Percentiles rank a stretch among this genome's conserved stretches.
Conservation (phyloP, 2,888 invertebrate genomes). For the Pherbina coryleti region DNA sequence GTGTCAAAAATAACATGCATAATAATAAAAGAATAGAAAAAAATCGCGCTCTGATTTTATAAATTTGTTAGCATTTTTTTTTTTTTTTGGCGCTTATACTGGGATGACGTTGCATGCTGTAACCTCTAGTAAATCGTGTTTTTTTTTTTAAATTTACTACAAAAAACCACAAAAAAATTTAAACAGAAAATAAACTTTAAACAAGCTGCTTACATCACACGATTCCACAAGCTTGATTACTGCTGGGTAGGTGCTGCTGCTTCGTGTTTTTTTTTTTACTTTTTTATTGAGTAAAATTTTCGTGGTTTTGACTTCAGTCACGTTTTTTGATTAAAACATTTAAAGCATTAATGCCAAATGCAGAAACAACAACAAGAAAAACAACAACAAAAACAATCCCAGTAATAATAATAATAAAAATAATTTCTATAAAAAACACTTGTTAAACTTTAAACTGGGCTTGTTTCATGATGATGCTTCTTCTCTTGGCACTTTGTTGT, state of each 20-base stretch:
- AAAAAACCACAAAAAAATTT: background rate
- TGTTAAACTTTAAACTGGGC: constrained; percentile 19
- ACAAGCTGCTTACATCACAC: background rate
- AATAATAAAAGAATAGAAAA: too few species aligned
- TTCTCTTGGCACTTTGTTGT: background rate
- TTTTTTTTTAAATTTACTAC: background rate
- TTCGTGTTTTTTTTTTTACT: background rate
- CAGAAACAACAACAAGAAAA: constrained; percentile 7
- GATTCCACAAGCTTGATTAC: background rate
- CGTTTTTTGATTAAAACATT: constrained; percentile 32
- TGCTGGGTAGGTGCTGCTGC: background rate
- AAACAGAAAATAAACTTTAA: constrained; percentile 6
- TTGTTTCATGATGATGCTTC: background rate
- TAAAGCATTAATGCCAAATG: constrained; percentile 23
- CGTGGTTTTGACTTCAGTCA: constrained; percentile 17
- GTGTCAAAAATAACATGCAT: too few species aligned
- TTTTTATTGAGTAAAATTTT: background rate
- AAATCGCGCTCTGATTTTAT: too few species aligned
- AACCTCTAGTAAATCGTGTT: background rate
- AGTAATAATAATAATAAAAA: background rate
- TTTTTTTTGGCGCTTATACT: too few species aligned
- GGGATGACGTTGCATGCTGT: too few species aligned
- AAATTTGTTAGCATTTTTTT: too few species aligned
- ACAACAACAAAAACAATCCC: constrained; percentile 4
- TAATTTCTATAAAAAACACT: constrained; percentile 16